These are phyloP conservation scores for Drosophila barbarae DNA, from an alignment of 2,888 invertebrate genomes.

Conservation along the genomic window DNA sequence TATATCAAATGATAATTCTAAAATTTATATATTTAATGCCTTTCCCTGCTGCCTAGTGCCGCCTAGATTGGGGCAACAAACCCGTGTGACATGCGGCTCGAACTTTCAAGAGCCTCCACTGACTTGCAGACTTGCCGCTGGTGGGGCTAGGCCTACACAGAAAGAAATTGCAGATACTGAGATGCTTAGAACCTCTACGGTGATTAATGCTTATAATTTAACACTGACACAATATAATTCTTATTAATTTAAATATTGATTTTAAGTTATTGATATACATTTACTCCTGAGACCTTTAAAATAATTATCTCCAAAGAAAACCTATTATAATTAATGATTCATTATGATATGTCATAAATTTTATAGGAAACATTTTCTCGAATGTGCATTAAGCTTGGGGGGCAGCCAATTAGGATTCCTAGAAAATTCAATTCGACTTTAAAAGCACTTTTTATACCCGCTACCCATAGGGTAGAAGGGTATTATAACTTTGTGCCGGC, in stretches of 20 bases:
- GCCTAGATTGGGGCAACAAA: constrained; percentile 55
- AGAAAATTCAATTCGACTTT: neutral
- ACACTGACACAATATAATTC: no score
- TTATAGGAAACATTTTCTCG: no score
- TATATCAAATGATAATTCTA: neutral
- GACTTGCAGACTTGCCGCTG: constrained; percentile 32
- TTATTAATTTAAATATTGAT: no score
- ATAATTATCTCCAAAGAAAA: neutral
- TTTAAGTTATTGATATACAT: no score
- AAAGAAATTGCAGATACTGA: neutral
- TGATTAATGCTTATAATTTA: no score
- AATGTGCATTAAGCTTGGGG: constrained; percentile 8
- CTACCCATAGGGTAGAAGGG: no score
- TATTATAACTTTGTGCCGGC: no score
- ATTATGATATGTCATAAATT: accelerated
- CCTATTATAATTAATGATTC: no score
- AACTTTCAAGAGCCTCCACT: constrained; percentile 59
- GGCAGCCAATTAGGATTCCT: constrained; percentile 51
- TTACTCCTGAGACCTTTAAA: no score
- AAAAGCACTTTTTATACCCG: neutral
- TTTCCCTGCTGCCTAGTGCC: constrained; percentile 34
- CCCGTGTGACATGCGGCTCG: constrained; percentile 65
- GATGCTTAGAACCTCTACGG: no score
- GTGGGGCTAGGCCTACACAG: neutral
- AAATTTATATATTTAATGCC: accelerated